Evolutionary conservation across 1,140 invertebrate species (phyloP).

Genomic region (Drosophila mojavensis): DNA sequence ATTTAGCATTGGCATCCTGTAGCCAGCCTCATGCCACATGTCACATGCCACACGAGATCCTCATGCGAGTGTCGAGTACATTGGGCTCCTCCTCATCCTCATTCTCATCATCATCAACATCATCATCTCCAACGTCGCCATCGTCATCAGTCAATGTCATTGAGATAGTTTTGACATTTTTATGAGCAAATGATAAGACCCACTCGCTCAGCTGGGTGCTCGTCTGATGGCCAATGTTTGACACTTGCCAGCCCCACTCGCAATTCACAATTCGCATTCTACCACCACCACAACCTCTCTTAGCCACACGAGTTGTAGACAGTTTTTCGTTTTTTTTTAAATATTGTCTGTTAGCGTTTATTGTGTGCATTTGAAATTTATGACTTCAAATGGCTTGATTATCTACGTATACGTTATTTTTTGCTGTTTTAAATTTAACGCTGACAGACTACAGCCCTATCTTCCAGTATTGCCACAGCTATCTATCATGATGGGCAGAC

Average conservation of each 20-base stretch:
- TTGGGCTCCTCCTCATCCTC: constrained; percentile 10
- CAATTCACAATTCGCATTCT: constrained; percentile 26
- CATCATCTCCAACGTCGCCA: constrained; percentile 9
- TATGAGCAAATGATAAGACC: constrained; percentile 78
- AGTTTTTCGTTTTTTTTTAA: not conserved
- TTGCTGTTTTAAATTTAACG: constrained; percentile 40
- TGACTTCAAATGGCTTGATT: constrained; percentile 41
- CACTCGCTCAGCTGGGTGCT: constrained; percentile 60
- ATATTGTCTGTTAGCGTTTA: not conserved
- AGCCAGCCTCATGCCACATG: constrained; percentile 19
- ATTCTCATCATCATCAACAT: not conserved
- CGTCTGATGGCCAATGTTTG: constrained; percentile 78
- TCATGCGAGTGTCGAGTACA: constrained; percentile 48
- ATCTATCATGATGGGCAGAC: constrained; percentile 58
- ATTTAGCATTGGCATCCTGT: constrained; percentile 74
- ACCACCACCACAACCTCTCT: constrained; percentile 6
- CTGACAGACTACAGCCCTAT: constrained; percentile 48
- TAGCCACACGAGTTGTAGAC: constrained; percentile 10
- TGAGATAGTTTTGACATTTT: constrained; percentile 82
- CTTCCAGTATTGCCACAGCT: constrained; percentile 22
- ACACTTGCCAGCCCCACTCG: constrained; percentile 62
- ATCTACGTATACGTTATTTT: constrained; percentile 40
- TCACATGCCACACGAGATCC: constrained; percentile 41
- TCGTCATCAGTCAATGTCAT: constrained; percentile 79
- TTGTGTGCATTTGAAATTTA: constrained; percentile 55